These are phyloP conservation scores for Deilephila elpenor DNA, from an alignment of 2,888 invertebrate genomes.

Conservation along the genomic window DNA sequence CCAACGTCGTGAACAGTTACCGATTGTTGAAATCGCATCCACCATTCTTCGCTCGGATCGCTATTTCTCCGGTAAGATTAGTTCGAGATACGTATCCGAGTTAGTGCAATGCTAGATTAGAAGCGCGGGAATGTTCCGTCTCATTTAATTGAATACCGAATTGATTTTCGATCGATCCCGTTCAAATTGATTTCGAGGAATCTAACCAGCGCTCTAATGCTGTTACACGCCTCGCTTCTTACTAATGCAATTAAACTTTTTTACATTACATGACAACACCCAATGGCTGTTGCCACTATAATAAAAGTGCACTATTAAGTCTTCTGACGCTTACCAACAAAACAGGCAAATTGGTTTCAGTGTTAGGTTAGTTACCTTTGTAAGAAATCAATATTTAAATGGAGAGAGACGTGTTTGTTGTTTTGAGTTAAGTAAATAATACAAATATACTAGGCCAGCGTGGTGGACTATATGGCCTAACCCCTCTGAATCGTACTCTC, in stretches of 20 bases:
- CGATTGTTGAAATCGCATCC: conserved; percentile 74
- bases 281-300: conserved; percentile 24
- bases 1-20: conserved; percentile 68
- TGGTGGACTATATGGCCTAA: too few relatives aligned
- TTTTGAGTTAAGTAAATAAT: not conserved
- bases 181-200: conserved; percentile 69
- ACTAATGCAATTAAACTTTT: conserved; percentile 60
- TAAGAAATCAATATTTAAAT: not conserved
- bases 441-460: too few relatives aligned
- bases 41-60: conserved; percentile 73
- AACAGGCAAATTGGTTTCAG: conserved; percentile 13
- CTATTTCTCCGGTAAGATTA: conserved; percentile 75
- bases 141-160: conserved; percentile 78
- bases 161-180: conserved; percentile 74
- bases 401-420: not conserved
- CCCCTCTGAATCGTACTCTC: too few relatives aligned
- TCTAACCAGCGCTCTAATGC: conserved; percentile 63
- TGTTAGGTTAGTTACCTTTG: conserved; percentile 11
- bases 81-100: conserved; percentile 68
- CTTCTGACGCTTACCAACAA: conserved; percentile 36
- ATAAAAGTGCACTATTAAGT: conserved; percentile 25
- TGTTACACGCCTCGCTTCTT: conserved; percentile 62
- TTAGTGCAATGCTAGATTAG: conserved; percentile 73
- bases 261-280: conserved; percentile 40
- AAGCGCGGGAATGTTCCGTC: conserved; percentile 73